These are phyloP conservation scores for Chrysemys picta DNA, from an alignment of 2,113 vertebrate species.

Conservation along the genomic window DNA sequence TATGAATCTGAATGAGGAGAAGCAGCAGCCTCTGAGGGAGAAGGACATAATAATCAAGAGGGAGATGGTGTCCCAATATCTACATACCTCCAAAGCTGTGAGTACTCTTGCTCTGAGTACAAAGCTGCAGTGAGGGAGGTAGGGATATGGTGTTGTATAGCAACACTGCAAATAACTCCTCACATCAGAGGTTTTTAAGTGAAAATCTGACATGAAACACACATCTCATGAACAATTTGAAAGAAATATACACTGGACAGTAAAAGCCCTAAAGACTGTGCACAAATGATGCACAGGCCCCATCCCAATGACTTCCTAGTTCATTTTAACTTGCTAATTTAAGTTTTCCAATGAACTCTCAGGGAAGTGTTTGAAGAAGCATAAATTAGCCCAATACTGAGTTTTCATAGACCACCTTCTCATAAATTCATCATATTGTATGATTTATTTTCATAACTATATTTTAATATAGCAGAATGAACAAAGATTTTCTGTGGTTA, in stretches of 20 bases:
- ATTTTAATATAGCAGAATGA: not conserved
- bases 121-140: not conserved
- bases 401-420: not conserved
- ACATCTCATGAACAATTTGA: not conserved
- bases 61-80: constrained; percentile 90
- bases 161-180: no score
- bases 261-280: not conserved
- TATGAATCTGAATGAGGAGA: constrained; percentile 91
- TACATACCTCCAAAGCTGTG: constrained; percentile 88
- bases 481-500: not conserved
- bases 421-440: not conserved
- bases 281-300: not conserved
- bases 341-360: not conserved
- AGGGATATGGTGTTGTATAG: not conserved
- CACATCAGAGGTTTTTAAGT: not conserved
- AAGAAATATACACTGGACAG: not conserved
- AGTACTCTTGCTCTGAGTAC: constrained; percentile 57
- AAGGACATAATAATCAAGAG: constrained; percentile 88
- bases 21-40: constrained; percentile 84
- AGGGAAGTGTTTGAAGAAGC: not conserved
- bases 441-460: not conserved
- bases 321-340: not conserved
- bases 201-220: not conserved
- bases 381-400: not conserved
- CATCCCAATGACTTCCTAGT: not conserved